Percentiles rank a stretch among this genome's conserved stretches.
Evolutionary conservation across 1,140 invertebrate species (phyloP).

Genomic region (Heterodera carotae): DNA sequence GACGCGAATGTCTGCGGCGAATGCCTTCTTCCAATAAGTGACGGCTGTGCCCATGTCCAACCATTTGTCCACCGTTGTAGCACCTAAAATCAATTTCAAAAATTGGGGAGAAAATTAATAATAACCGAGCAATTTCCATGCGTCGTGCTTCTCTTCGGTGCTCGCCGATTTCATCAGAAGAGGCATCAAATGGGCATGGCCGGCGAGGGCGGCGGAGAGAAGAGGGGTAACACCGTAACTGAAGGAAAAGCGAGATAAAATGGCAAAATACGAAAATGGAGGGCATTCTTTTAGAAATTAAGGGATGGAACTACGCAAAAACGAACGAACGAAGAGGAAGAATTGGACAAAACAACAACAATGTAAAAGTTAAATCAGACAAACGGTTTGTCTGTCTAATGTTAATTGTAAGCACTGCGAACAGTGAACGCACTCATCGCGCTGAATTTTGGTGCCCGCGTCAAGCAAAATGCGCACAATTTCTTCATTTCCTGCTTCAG

Average conservation of each 20-base stretch:
- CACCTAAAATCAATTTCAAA: conserved; percentile 30
- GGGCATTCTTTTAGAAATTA: no score
- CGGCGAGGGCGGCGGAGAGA: conserved; percentile 69
- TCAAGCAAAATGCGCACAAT: conserved; percentile 82
- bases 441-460: conserved; percentile 82
- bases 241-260: background rate
- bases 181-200: conserved; percentile 37
- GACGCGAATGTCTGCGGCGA: conserved; percentile 25
- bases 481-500: conserved; percentile 83
- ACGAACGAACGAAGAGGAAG: no score
- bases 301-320: no score
- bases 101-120: conserved; percentile 29
- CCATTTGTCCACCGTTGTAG: conserved; percentile 51
- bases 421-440: conserved; percentile 66
- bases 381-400: background rate
- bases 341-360: no score
- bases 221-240: conserved; percentile 91
- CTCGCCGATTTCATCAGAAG: conserved; percentile 31
- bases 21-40: conserved; percentile 36
- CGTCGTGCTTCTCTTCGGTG: conserved; percentile 37
- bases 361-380: background rate
- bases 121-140: conserved; percentile 51
- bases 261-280: no score
- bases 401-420: no score
- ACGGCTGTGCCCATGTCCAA: conserved; percentile 47